phyloP scores from a whole-genome alignment of 2,888 invertebrate species.

The Sminthurides aquaticus region DNA sequence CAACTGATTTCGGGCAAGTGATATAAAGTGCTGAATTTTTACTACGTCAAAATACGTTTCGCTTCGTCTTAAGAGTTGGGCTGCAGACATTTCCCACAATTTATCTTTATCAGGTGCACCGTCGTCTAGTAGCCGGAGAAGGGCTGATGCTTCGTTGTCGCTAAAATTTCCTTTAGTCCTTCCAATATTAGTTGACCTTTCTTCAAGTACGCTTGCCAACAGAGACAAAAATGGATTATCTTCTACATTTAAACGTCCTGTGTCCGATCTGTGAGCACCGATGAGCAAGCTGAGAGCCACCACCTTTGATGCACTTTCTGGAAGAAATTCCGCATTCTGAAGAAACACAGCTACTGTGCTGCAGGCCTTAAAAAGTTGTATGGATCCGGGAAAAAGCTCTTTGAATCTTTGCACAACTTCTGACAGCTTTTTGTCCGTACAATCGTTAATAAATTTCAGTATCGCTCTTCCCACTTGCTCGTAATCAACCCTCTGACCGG shows the following conservation, averaged over 20 bases:
- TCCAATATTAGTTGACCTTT: not conserved
- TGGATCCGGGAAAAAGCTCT: not conserved
- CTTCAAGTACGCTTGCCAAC: constrained; percentile 61
- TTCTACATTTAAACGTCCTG: constrained; percentile 54
- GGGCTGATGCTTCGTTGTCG: not conserved
- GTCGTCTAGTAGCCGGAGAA: not conserved
- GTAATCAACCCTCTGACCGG: not conserved
- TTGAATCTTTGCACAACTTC: not conserved
- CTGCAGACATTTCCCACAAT: not conserved
- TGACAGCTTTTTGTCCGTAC: not conserved
- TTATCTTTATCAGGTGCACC: not conserved
- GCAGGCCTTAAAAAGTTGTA: constrained; percentile 50
- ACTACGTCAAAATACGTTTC: not conserved
- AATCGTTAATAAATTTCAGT: not conserved
- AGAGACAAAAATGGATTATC: constrained; percentile 65
- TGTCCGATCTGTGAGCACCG: constrained; percentile 57
- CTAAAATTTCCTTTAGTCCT: not conserved
- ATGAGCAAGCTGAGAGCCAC: constrained; percentile 61
- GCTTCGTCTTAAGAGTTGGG: not conserved
- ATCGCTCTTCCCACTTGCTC: not conserved
- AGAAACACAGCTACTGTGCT: constrained; percentile 57
- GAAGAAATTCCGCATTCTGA: constrained; percentile 62
- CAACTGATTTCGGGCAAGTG: not conserved
- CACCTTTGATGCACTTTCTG: constrained; percentile 60
- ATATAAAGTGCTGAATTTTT: not conserved